A percentile compares a stretch with the other conserved stretches of the same genome.
These are phyloP conservation scores for Dynastes tityus DNA, from an alignment of 2,888 invertebrate species.

Conservation along the genomic window DNA sequence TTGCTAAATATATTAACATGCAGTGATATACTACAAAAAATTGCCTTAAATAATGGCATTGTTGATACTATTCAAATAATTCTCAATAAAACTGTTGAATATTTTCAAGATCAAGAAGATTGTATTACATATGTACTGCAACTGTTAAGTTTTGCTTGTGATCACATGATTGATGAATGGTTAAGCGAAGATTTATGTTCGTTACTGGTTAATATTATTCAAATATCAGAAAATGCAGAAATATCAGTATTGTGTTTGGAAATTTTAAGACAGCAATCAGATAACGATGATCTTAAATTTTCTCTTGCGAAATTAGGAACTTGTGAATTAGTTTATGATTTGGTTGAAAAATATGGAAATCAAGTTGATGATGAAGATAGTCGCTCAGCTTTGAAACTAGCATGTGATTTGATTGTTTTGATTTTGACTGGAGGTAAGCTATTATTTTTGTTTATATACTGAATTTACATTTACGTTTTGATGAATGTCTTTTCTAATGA, in stretches of 20 bases:
- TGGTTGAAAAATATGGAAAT: conserved; percentile 81
- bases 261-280: conserved; percentile 83
- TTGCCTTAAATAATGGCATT: conserved; percentile 74
- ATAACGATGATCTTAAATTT: conserved; percentile 85
- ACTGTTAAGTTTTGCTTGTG: conserved; percentile 76
- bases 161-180: conserved; percentile 75
- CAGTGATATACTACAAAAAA: conserved; percentile 78
- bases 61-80: conserved; percentile 73
- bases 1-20: conserved; percentile 86
- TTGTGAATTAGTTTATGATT: conserved; percentile 82
- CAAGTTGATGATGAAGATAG: conserved; percentile 78
- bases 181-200: conserved; percentile 64
- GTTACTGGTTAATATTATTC: conserved; percentile 76
- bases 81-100: conserved; percentile 71
- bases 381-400: conserved; percentile 83
- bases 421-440: conserved; percentile 88
- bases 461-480: too few species aligned
- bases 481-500: too few species aligned
- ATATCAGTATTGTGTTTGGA: conserved; percentile 85
- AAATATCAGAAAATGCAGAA: conserved; percentile 79
- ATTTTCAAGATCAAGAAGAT: conserved; percentile 74
- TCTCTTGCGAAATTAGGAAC: conserved; percentile 84
- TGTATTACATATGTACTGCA: conserved; percentile 73
- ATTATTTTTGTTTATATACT: not conserved
- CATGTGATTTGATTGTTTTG: conserved; percentile 88